These are phyloP conservation scores for Bergia puertoricense DNA, from an alignment of 92 coral and sea anemone species.

Conservation along the genomic window DNA sequence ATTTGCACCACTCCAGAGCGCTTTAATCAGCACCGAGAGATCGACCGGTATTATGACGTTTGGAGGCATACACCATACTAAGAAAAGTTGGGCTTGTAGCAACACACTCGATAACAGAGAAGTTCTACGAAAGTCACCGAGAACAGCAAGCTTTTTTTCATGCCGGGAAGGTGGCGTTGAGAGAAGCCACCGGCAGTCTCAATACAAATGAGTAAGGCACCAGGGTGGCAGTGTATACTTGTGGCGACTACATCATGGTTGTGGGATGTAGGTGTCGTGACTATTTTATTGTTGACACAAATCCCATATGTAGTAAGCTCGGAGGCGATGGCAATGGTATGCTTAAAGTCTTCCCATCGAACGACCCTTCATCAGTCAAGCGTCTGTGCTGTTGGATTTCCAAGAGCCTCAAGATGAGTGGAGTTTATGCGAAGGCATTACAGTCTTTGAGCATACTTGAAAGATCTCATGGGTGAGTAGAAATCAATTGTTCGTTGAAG, in stretches of 20 bases:
- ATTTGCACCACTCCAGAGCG: conserved; percentile 52
- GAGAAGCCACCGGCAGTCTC: conserved; percentile 37
- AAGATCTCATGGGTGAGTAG: conserved; percentile 14
- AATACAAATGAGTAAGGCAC: not conserved
- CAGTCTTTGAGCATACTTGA: conserved; percentile 57
- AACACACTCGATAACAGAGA: not conserved
- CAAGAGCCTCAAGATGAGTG: conserved; percentile 53
- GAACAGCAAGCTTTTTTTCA: conserved; percentile 18
- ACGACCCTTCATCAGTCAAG: conserved; percentile 31
- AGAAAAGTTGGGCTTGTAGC: conserved; percentile 34
- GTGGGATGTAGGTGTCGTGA: conserved; percentile 38
- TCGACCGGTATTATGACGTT: conserved; percentile 35
- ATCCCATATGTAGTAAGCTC: conserved; percentile 23
- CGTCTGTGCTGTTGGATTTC: conserved; percentile 59
- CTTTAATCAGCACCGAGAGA: conserved; percentile 51
- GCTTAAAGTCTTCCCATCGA: conserved; percentile 52
- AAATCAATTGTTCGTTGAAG: too few species aligned
- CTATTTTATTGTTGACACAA: conserved; percentile 37
- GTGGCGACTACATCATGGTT: conserved; percentile 58
- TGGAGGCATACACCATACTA: conserved; percentile 58
- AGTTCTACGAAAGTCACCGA: not conserved
- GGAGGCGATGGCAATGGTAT: conserved; percentile 51
- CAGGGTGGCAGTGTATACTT: conserved; percentile 52
- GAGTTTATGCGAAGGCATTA: conserved; percentile 38
- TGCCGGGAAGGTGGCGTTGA: conserved; percentile 19